Conservation (phyloP, 2,113 vertebrate genomes). For the Phalacrocorax aristotelis region DNA sequence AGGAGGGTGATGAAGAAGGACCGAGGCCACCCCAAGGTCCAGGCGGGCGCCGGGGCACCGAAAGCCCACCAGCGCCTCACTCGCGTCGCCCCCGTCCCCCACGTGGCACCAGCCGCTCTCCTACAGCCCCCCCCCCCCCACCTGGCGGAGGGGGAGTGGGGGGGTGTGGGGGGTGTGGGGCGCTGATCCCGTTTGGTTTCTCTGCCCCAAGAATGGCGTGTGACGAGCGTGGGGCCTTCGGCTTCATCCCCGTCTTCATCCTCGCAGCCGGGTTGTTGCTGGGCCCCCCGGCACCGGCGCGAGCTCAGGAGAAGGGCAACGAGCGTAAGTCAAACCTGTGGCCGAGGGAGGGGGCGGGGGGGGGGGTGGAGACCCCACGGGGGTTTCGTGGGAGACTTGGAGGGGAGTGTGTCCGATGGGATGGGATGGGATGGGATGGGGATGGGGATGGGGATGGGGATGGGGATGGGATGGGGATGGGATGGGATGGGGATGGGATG, state of each 20-base stretch:
- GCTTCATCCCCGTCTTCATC: neutral
- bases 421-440: too few relatives aligned
- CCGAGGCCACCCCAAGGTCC: neutral
- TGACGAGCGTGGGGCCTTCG: neutral
- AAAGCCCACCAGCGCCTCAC: neutral
- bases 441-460: neutral
- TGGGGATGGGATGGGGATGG: neutral
- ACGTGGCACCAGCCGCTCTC: too few relatives aligned
- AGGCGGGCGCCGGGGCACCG: neutral
- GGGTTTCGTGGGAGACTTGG: rapidly evolving
- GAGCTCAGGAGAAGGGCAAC: neutral
- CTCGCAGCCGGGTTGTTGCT: neutral
- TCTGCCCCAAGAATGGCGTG: neutral
- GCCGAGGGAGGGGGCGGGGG: neutral
- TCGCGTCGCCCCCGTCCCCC: rapidly evolving
- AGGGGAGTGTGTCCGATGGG: neutral
- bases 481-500: neutral
- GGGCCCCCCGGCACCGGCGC: rapidly evolving
- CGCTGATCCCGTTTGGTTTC: neutral
- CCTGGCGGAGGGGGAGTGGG: too few relatives aligned
- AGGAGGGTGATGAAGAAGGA: neutral
- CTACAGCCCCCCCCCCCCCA: neutral
- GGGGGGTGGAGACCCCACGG: neutral
- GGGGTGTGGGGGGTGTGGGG: too few relatives aligned
- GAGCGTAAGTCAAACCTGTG: neutral